phyloP scores from a whole-genome alignment of 2,888 invertebrate genomes.

The Hydriomena furcata region DNA sequence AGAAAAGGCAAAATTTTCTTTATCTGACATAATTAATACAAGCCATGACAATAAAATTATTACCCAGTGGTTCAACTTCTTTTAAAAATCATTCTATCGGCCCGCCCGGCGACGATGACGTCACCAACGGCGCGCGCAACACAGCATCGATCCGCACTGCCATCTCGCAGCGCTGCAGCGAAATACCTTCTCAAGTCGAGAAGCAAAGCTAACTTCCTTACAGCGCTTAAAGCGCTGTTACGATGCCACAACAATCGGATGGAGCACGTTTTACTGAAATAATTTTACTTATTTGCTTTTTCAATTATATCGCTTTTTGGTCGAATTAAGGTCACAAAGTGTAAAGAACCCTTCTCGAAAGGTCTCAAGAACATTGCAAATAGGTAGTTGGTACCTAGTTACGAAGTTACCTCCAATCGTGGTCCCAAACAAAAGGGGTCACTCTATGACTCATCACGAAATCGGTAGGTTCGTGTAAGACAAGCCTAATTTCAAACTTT shows the following conservation, averaged over 20 bases:
- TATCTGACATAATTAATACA: conserved; percentile 9
- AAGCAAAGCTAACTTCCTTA: conserved; percentile 17
- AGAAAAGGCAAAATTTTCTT: background rate
- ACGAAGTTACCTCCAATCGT: too few relatives aligned
- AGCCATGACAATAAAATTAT: conserved; percentile 11
- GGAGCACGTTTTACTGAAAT: background rate
- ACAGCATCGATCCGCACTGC: conserved; percentile 66
- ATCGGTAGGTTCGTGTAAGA: too few relatives aligned
- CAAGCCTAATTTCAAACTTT: too few relatives aligned
- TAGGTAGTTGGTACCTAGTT: too few relatives aligned
- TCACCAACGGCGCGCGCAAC: conserved; percentile 75
- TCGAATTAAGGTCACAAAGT: too few relatives aligned
- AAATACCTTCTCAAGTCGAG: conserved; percentile 43
- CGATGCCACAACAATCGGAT: background rate
- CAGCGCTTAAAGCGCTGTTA: conserved; percentile 16
- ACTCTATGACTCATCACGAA: too few relatives aligned
- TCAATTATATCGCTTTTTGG: too few relatives aligned
- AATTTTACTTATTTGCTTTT: background rate
- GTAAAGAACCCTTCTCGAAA: too few relatives aligned
- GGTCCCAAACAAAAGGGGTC: too few relatives aligned
- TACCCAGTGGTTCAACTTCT: conserved; percentile 31
- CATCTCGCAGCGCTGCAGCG: conserved; percentile 65
- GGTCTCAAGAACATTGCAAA: too few relatives aligned
- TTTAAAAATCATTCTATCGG: conserved; percentile 58
- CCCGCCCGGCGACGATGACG: conserved; percentile 72